Base-by-base conservation (phyloP, 1,140 invertebrate species). In the Bombus polaris region DNA sequence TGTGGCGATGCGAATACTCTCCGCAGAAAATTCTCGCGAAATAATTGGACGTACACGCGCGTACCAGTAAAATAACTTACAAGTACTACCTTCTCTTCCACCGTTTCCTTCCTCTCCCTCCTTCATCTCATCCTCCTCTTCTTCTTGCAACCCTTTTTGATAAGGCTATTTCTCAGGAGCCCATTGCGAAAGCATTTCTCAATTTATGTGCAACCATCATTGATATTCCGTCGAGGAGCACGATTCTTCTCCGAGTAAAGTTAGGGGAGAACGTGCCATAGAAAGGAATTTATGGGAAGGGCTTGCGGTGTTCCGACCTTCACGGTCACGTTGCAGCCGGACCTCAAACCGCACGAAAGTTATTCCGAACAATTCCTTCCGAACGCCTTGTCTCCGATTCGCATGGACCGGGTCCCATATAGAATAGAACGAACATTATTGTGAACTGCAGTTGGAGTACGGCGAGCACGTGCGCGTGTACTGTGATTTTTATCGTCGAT, bases 271-370 rank as follows among this genome's bases (percentile, higher is more conserved):
- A 86, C 59, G 79, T 77, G 65, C 70, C 83, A 85, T 87, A 85
- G 86, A 85, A 85, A 80, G 81, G 73, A 85, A 87, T 88, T 88
- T 88, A 88, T 87, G 85, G 81, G 77, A 88, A 88, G 85, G 87
- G 87, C 81, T 87, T 87, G 85, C 85, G 85, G 85, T 88, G 80
- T 87, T 79, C 66, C 87, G 85, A 88, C 87, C 87, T 88, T 88
- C 87, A 87, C 72, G 85, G 80, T 87, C 85, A 87, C 86, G 86
- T 87, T 87, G 86, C 86, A 87, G 62, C 83, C 82, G 76, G 83
- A 85, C 83, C 86, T 87, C 83, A 85, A 87, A 87, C 86, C 86
- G 77, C 86, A 87, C 83, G 53, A 87, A 85, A 71, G 83, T 73
- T 79, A 85, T 85, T 71, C 74, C 81, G 74, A 62, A 83, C 85